Percentiles rank a stretch among this genome's conserved stretches.
phyloP scores from a whole-genome alignment of 2,797 vertebrate species.

The Cirrhinus mrigala region DNA sequence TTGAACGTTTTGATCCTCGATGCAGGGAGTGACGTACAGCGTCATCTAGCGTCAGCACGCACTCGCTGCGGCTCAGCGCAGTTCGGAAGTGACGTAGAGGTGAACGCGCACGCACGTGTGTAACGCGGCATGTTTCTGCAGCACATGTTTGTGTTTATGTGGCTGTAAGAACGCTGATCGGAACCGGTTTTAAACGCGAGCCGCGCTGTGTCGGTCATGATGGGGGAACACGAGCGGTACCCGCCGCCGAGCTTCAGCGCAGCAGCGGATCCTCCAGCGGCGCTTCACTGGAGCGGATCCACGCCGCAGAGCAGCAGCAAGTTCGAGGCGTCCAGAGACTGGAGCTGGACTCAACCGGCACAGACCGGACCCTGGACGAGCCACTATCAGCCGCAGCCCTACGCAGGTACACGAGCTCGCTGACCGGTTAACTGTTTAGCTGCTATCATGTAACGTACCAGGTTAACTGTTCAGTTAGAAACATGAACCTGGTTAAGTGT shows the following conservation, averaged over 20 bases:
- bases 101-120: background rate
- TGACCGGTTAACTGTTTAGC: too few species aligned
- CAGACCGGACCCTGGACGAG: slow-evolving; percentile 37
- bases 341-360: slow-evolving; percentile 51
- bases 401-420: slow-evolving; percentile 1
- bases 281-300: slow-evolving; percentile 67
- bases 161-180: background rate
- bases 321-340: slow-evolving; percentile 48
- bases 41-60: background rate
- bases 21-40: background rate
- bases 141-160: slow-evolving; percentile 16
- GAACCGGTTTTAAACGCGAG: background rate
- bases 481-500: too few species aligned
- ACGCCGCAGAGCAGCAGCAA: slow-evolving; percentile 51
- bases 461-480: too few species aligned
- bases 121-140: background rate
- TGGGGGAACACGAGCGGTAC: slow-evolving; percentile 67
- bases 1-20: too few species aligned
- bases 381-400: background rate
- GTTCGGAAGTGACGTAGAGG: slow-evolving; percentile 20
- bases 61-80: background rate
- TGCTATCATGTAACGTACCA: too few species aligned
- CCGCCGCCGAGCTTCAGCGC: slow-evolving; percentile 73
- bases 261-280: slow-evolving; percentile 54
- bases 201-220: slow-evolving; percentile 39